Conservation (phyloP, 1,140 invertebrate genomes). For the Lysiphlebus fabarum region DNA sequence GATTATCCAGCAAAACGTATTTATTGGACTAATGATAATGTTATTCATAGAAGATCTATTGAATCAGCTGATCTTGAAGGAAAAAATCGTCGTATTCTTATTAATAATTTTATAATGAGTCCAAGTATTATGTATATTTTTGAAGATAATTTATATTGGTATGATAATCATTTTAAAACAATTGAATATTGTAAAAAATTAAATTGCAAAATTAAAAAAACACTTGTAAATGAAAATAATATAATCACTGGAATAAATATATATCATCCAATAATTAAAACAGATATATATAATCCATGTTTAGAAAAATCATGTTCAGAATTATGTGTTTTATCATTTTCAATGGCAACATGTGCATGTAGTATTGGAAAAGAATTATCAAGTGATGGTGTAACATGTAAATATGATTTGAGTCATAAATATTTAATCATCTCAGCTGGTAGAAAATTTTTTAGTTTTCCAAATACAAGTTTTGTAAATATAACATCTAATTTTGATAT, state of each 20-base stretch:
- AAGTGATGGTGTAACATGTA: conserved; percentile 56
- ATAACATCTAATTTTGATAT: no score
- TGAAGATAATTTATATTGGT: conserved; percentile 85
- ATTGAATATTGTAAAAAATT: conserved; percentile 69
- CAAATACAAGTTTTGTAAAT: no score
- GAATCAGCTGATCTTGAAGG: conserved; percentile 77
- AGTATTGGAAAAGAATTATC: conserved; percentile 66
- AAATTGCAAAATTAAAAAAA: conserved; percentile 60
- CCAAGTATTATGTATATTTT: conserved; percentile 83
- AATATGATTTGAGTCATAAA: conserved; percentile 31
- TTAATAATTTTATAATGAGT: conserved; percentile 63
- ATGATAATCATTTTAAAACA: conserved; percentile 68
- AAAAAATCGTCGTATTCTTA: conserved; percentile 60
- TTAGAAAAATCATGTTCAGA: conserved; percentile 66
- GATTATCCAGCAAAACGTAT: conserved; percentile 78
- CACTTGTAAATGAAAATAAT: conserved; percentile 50
- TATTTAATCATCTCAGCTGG: conserved; percentile 38
- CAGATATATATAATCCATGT: conserved; percentile 67
- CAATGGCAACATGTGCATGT: conserved; percentile 71
- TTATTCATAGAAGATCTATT: conserved; percentile 65
- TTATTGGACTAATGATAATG: conserved; percentile 69
- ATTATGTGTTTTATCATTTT: conserved; percentile 73
- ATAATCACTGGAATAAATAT: conserved; percentile 65
- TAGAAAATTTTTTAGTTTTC: no score
- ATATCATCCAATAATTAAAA: conserved; percentile 64